Evolutionary conservation across 2,797 vertebrate species (phyloP), one percentile per base, ranked within the genome.

Genomic region (Propithecus perrieri): DNA sequence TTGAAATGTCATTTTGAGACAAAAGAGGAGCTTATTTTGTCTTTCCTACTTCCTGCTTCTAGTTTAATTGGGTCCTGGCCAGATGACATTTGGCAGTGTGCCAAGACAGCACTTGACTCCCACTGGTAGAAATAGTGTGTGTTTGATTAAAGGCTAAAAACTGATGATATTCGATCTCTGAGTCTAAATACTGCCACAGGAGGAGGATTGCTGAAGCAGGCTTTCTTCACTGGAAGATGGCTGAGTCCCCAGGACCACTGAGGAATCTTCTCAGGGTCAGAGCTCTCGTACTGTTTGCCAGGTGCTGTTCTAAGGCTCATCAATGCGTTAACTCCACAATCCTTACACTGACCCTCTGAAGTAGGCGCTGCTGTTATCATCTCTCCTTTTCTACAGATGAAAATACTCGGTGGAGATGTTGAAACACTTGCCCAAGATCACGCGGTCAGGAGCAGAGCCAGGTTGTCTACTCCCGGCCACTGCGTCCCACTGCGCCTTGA

Each of bases 31-130:
- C 14, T 43, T 53, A n/a, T n/a, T 95, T 78, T 18, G 17, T 38
- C 20, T 22, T 30, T 87, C 10, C 20, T 30, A 67, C 43, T 89
- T 63, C 92, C 93, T 92, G 41, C 50, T 91, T 85, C 69, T 50
- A 4, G 7, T 92, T 71, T 87, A 65, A 22, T 76, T 67, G 79
- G 76, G 38, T 35, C 91, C 53, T 46, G 38, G 46, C 53, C 75
- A 84, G 57, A 46, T 38, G 97, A 94, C 79, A 80, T 43, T 14
- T 93, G 97, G 79, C 89, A 92, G 24, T 26, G 87, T 2, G 4
- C 43, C 92, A 41, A 75, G 26, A n/a, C 12, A 46, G n/a, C 35
- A 30, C 61, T 91, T 4, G 15, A 18, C 50, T 90, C 22, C 43
- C 38, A 15, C 18, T 46, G 30, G 50, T 3, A 13, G 79, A 65